Evolutionary conservation across 2,113 vertebrate genomes (phyloP), one percentile per base, ranked within the genome.

Genomic region (Pseudorectes ferrugineus): DNA sequence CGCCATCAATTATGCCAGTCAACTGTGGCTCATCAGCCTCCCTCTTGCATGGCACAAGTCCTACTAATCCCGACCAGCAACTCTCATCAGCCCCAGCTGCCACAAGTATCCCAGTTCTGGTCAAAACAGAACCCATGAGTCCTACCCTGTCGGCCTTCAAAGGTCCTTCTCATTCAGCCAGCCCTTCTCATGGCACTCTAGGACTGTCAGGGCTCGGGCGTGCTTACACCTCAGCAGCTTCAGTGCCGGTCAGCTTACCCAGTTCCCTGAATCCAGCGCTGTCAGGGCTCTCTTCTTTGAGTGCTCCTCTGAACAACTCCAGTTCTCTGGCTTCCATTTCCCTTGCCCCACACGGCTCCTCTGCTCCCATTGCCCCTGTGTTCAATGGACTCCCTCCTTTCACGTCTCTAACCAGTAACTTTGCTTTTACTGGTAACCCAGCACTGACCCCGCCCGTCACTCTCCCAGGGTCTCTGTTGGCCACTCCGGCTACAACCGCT

Each of bases 131-230:
- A 49, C 97, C 98, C 70, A 94, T 97, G 9, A 99, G 99, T 90
- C 99, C 99, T 2, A 98, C 99, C 11, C 98, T 98, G 35, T 99
- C 99, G 0, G 99, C 98, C 73, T 99, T 99, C 96, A 99, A 99
- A 95, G 99, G 99, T 68, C 98, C 99, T 8, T 97, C 99, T 38
- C 98, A 98, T 61, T 97, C 98, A 1, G 92, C 96, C 25, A 98
- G 98, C 10, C 98, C 99, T 11, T 97, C 98, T 49, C 97, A 98
- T 16, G 97, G 98, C 97, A 96, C 98, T 23, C 86, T 99, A 61
- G 98, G 98, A 38, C 97, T 98, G 77, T 96, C 98, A 2, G 96
- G 97, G 0, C 95, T 98, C 2, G 98, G 98, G 22, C 97, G 99
- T n/a, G 97, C 98, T 0, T 98, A 99, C 23, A 98, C 98, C 81